A percentile compares a stretch with the other conserved stretches of the same genome.
Evolutionary conservation across 2,888 invertebrate genomes (phyloP).

Genomic region (Cancer borealis): DNA sequence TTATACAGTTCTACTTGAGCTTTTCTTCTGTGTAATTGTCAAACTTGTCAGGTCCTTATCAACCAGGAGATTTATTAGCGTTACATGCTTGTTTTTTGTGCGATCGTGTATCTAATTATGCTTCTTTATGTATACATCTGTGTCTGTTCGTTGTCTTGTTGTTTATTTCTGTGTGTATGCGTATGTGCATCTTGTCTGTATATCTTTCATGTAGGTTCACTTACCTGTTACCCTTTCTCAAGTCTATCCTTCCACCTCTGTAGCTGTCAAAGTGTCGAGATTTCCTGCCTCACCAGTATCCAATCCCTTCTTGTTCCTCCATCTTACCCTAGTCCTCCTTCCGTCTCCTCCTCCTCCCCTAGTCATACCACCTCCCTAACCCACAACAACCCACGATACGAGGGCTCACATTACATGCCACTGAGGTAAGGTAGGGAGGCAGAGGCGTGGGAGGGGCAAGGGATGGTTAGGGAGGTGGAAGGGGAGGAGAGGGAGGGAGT

Average conservation of each 20-base stretch:
- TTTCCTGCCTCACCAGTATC: not conserved
- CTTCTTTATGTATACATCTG: not conserved
- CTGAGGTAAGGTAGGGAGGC: not conserved
- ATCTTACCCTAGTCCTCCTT: not conserved
- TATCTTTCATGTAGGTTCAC: not conserved
- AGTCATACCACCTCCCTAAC: not conserved
- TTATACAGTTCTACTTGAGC: not conserved
- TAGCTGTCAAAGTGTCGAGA: not conserved
- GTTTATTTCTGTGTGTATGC: not conserved
- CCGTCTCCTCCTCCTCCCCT: not conserved
- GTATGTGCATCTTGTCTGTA: not conserved
- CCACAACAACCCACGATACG: not conserved
- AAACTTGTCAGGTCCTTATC: not conserved
- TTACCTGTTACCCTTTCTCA: not conserved
- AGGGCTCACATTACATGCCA: slow-evolving; percentile 39
- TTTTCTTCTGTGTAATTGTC: not conserved
- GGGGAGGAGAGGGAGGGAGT: not conserved
- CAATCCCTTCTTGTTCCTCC: not conserved
- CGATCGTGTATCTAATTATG: not conserved
- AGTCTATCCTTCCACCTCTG: not conserved
- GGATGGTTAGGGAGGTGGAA: too few species aligned
- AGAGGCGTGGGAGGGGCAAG: not conserved
- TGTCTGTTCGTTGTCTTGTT: not conserved
- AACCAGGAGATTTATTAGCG: too few species aligned
- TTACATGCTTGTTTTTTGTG: not conserved